phyloP scores from a whole-genome alignment of 2,113 vertebrate genomes.

The Dryoscopus gambensis region DNA sequence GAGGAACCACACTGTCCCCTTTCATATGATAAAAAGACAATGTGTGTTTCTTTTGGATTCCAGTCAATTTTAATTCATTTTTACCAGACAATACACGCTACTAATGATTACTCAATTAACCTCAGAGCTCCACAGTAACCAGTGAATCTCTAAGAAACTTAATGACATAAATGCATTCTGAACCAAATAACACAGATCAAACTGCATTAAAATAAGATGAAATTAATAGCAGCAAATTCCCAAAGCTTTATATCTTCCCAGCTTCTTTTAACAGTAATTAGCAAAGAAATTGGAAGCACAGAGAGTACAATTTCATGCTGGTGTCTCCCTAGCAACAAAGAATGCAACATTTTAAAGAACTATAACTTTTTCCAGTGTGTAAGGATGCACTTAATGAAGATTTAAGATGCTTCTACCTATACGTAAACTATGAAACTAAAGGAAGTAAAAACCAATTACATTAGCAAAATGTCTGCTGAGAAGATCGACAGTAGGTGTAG shows the following conservation, averaged over 20 bases:
- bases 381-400: not conserved
- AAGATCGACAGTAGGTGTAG: not conserved
- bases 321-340: not conserved
- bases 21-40: not conserved
- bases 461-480: not conserved
- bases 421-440: not conserved
- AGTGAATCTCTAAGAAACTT: not conserved
- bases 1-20: not conserved
- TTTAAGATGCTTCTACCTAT: not conserved
- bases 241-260: not conserved
- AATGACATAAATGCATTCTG: not conserved
- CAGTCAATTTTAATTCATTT: conserved; percentile 59
- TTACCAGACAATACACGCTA: conserved; percentile 36
- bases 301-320: not conserved
- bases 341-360: not conserved
- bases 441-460: not conserved
- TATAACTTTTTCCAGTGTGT: not conserved
- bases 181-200: not conserved
- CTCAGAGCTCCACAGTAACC: conserved; percentile 37
- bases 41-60: conserved; percentile 7
- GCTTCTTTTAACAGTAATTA: not conserved
- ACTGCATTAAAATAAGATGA: conserved; percentile 17
- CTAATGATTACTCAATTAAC: conserved; percentile 62
- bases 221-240: not conserved
- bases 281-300: not conserved